Evolutionary conservation across 2,113 vertebrate genomes (phyloP).

Genomic region (Vombatus ursinus): DNA sequence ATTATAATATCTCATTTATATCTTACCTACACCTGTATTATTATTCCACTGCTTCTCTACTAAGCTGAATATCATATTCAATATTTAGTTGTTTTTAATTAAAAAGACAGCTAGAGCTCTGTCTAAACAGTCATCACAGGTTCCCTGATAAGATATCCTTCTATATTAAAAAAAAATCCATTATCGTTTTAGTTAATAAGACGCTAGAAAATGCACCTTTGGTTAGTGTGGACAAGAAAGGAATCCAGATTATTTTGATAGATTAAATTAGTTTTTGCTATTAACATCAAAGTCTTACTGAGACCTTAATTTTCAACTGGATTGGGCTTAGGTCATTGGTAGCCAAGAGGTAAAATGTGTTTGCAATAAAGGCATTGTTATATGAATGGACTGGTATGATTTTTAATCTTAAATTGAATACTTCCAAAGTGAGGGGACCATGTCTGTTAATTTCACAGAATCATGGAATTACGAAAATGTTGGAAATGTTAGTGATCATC

Average conservation of each 20-base stretch:
- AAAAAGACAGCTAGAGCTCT: background rate
- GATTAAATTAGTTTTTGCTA: background rate
- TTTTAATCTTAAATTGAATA: background rate
- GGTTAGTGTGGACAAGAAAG: background rate
- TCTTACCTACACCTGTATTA: background rate
- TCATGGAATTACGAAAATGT: background rate
- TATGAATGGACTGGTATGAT: background rate
- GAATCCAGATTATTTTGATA: background rate
- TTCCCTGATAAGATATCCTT: background rate
- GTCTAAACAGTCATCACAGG: background rate
- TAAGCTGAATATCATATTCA: background rate
- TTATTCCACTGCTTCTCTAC: background rate
- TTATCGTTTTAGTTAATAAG: background rate
- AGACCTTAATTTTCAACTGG: background rate
- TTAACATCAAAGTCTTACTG: background rate
- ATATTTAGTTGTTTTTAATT: background rate
- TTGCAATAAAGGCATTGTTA: background rate
- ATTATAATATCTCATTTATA: background rate
- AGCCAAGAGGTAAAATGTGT: background rate
- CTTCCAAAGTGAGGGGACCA: background rate
- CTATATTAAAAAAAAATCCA: background rate
- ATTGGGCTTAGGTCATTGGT: background rate
- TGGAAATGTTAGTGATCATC: background rate
- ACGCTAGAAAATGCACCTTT: background rate
- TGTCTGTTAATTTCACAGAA: background rate